Base-by-base conservation (phyloP, 2,888 invertebrate genomes). In the Heliconius ismenius region DNA sequence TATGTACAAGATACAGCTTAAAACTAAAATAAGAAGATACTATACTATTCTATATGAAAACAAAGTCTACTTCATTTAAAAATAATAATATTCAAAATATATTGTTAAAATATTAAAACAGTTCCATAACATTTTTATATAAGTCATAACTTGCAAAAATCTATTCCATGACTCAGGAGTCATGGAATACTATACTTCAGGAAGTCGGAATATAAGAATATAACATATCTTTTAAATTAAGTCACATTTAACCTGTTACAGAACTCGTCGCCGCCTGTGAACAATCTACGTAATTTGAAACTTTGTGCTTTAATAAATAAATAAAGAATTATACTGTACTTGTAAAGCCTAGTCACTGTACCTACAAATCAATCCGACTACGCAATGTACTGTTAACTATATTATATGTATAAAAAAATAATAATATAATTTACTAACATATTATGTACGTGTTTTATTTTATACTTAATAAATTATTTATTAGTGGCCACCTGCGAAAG, bases 231-330 rank as follows among this genome's bases (percentile, higher is more conserved):
- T 18, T 32, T 63, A 28, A 63, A 63, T 63, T 32, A 72, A 18
- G 18, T 28, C 36, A 58, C 13, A 58, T n/a, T 73, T 78, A 79
- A 82, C 82, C 36, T 84, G 79, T 91, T 92, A 69, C 91, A 92
- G 92, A 91, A 87, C 88, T 92, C 60, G 85, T 90, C 67, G 85
- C 86, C 0, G 83, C 85, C 4, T 92, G 92, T 76, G 88, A 90
- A 73, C 83, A 82, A 24, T 72, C 49, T 39, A 32, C 43, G 11
- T 58, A 67, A 54, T 15, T 26, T 43, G n/a, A 32, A 3, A 39
- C 32, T 62, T 58, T 13, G 4, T 36, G 39, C 36, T 60, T 69
- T n/a, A 39, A 39, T 39, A 74, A 24, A 24, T 24, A 49, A 26
- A 62, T 49, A 21, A 28, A 32, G 62, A 43, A 43, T 28, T 62